Base-by-base conservation (phyloP, 2,888 invertebrate species). In the Perdita meconis region DNA sequence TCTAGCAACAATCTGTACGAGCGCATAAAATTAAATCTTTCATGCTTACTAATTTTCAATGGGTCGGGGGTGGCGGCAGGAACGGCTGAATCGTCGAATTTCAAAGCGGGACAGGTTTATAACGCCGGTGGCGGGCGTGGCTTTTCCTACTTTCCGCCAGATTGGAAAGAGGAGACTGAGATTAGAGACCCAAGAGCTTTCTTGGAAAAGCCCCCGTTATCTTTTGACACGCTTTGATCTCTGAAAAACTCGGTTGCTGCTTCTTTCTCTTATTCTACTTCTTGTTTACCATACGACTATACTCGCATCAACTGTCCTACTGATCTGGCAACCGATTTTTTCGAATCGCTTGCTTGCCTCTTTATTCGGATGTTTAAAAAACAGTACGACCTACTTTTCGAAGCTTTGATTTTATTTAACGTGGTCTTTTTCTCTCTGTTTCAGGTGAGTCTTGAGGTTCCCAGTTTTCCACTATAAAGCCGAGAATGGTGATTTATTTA, bases 11-110 rank as follows among this genome's bases (percentile, higher is more conserved):
- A 56, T 47, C 24, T 13, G 16, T 38, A 40, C 57, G 53, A 42
- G 68, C 47, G 63, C 44, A 26, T 60, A 42, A 83, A 78, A 83
- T 83, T 65, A 69, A 71, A 73, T 76, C 71, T 44, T 76, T 80
- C 61, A 64, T 65, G 82, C 61, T 77, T 66, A 55, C 77, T 72
- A 70, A 78, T 78, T 74, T 68, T 59, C 57, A 67, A 78, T 57
- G 57, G 55, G 44, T 38, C 51, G 56, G 24, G 38, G 51, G 22
- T 44, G 44, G 12, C 12, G 26, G 16, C n/a, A 24, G 26, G 13
- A 40, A 13, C 4, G 30, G 10, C 56, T 44, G 67, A 61, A 60
- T 50, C 50, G 60, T 65, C 69, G 53, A 61, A 65, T 76, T 74
- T 36, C 65, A 64, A 77, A 76, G 77, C 50, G 71, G n/a, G 60